phyloP scores from a whole-genome alignment of 2,113 vertebrate genomes.

The Emydura subglobosa region DNA sequence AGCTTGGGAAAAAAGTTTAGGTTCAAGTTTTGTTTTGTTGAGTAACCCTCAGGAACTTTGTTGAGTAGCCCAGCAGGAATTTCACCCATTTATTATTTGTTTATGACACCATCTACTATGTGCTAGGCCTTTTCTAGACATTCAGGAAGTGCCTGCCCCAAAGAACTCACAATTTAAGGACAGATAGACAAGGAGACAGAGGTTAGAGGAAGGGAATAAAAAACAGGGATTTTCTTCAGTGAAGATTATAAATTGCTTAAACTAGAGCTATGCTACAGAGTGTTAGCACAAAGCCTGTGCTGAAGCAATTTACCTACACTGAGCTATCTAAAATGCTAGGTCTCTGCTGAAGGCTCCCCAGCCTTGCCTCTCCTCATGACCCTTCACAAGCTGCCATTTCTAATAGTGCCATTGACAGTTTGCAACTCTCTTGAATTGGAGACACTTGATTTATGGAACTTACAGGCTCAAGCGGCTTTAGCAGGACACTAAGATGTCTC shows the following conservation, averaged over 20 bases:
- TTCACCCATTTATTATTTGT: not conserved
- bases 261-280: not conserved
- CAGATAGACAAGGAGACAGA: not conserved
- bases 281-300: not conserved
- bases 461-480: accelerated
- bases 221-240: accelerated
- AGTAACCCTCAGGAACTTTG: not conserved
- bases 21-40: not conserved
- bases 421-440: not conserved
- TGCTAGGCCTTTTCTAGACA: not conserved
- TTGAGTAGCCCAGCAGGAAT: not conserved
- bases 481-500: not conserved
- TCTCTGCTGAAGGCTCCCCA: not conserved
- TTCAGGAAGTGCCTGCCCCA: not conserved
- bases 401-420: not conserved
- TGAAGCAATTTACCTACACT: not conserved
- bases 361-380: accelerated
- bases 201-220: not conserved
- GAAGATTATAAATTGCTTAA: not conserved
- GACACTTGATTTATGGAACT: not conserved
- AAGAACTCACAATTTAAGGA: not conserved
- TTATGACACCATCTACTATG: not conserved
- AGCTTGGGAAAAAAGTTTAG: not conserved
- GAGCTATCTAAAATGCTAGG: not conserved
- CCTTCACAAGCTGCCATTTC: not conserved